Evolutionary conservation across 2,797 vertebrate species (phyloP), one percentile per base, ranked within the genome.

Genomic region (Lutra lutra): DNA sequence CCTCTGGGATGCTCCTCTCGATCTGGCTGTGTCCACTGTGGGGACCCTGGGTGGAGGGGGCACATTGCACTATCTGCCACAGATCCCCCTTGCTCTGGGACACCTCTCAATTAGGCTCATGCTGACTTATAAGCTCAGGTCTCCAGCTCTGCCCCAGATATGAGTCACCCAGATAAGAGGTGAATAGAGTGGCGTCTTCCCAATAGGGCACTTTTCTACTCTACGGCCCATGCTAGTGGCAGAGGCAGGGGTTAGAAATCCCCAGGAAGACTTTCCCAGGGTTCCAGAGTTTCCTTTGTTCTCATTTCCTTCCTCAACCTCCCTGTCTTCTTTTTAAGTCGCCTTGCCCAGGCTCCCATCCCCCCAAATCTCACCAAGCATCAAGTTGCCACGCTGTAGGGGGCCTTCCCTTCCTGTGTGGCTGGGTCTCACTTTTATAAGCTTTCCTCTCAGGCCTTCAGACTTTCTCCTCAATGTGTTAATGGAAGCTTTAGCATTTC

Each of bases 401-500:
- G 70, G 46, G 5, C 25, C 29, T 54, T 92, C 23, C 27, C 51
- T 58, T 82, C 43, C 86, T 27, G 1, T 11, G 43, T 20, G 12
- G 10, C 5, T 80, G 23, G 20, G 5, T 72, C 38, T 86, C 60
- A 40, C 21, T 51, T 78, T 25, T n/a, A 29, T 27, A 84, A 84
- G 40, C 38, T 60, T 27, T 27, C 17, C 6, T 56, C n/a, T 72
- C 12, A 78, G 29, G 29, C 46, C 25, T 70, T 56, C 21, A 83
- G 35, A 62, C 46, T 79, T 84, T 92, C 35, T 91, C 93, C 78
- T 86, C 86, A 35, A 89, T 79, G 56, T 6, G 1, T 79, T 79
- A 86, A 92, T n/a, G 27, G 48, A 68, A 96, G 48, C 15, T 58
- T 77, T 64, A 58, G 54, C 38, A 62, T 77, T 94, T 97, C 43